These are phyloP conservation scores for Lissocephala sabroskyi DNA, from an alignment of 2,888 invertebrate genomes.

Conservation along the genomic window DNA sequence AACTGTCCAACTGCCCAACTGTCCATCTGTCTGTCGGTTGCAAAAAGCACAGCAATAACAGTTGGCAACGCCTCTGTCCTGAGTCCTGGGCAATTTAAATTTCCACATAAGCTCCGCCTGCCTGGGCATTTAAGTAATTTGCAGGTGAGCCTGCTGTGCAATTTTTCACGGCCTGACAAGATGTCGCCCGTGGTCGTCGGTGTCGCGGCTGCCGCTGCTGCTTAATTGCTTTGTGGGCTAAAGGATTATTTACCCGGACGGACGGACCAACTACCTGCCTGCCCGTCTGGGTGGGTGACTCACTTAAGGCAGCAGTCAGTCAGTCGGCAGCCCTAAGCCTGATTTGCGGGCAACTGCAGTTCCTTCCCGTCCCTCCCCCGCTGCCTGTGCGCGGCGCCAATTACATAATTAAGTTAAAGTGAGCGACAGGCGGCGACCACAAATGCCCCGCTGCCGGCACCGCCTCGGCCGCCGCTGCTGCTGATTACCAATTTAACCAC, in stretches of 20 bases:
- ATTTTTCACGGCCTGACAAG: conserved; percentile 60
- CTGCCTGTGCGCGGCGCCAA: conserved; percentile 30
- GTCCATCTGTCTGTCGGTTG: too few species aligned
- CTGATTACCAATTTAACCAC: conserved; percentile 10
- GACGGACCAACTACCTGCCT: neutral
- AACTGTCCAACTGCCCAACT: too few species aligned
- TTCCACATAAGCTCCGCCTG: conserved; percentile 19
- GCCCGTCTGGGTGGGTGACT: conserved; percentile 29
- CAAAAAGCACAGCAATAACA: neutral
- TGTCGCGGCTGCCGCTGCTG: conserved; percentile 11
- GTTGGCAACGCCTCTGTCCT: neutral
- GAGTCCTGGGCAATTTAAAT: conserved; percentile 24
- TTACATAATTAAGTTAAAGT: conserved; percentile 65
- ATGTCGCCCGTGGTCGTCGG: conserved; percentile 35
- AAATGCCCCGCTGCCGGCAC: neutral
- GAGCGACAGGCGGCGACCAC: conserved; percentile 26
- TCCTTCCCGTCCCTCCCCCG: conserved; percentile 36
- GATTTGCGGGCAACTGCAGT: conserved; percentile 60
- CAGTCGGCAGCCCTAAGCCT: conserved; percentile 49
- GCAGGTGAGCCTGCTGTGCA: conserved; percentile 27
- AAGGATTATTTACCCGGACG: conserved; percentile 37
- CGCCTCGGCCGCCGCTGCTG: conserved; percentile 15
- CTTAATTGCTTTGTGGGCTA: conserved; percentile 59
- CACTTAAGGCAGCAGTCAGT: conserved; percentile 41
- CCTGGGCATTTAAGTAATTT: conserved; percentile 53